These are phyloP conservation scores for Origma solitaria DNA, from an alignment of 2,113 vertebrate species.

Conservation along the genomic window DNA sequence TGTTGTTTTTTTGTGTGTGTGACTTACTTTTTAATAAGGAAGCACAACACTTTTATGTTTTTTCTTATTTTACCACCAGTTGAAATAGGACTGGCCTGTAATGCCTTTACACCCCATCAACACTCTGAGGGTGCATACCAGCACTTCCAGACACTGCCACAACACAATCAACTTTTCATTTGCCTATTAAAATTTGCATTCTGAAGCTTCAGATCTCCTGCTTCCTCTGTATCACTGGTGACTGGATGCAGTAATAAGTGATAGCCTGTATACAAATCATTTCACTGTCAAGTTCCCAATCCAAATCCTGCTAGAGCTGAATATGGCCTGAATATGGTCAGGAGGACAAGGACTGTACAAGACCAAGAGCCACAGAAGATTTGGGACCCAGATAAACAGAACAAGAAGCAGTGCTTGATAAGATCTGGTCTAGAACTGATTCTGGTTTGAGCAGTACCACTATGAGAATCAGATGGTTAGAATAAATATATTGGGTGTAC, in stretches of 20 bases:
- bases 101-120: background rate
- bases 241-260: background rate
- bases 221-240: background rate
- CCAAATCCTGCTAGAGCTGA: background rate
- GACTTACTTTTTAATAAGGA: background rate
- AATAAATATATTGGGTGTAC: background rate
- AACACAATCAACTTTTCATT: background rate
- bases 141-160: background rate
- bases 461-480: background rate
- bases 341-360: background rate
- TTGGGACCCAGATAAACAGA: background rate
- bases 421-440: background rate
- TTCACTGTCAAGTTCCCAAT: background rate
- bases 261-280: fast-evolving
- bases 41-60: background rate
- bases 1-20: background rate
- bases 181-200: background rate
- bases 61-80: background rate
- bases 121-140: background rate
- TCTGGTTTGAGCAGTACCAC: background rate
- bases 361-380: background rate
- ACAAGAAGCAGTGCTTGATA: background rate
- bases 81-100: background rate
- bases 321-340: fast-evolving
- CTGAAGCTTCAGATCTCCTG: background rate